Percentiles rank a stretch among this genome's conserved stretches.
Evolutionary conservation across 2,797 vertebrate species (phyloP).

Genomic region (Rhinogobio ventralis): DNA sequence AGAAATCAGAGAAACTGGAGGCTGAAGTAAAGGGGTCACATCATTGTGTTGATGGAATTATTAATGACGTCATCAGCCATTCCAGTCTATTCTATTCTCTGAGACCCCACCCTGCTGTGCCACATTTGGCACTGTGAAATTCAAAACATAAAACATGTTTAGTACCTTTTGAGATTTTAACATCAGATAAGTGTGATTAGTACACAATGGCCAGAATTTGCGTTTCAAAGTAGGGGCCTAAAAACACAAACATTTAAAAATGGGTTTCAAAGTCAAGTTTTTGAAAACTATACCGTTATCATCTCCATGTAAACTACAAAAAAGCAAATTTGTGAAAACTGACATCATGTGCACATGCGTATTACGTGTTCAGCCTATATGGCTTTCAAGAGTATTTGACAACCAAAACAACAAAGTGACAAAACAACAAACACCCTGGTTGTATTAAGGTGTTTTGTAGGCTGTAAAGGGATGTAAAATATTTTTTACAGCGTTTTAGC

Average conservation of each 20-base stretch:
- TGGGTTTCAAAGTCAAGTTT: neutral
- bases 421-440: too few species aligned
- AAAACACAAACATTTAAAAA: neutral
- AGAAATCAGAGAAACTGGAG: neutral
- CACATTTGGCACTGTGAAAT: neutral
- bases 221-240: neutral
- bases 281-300: too few species aligned
- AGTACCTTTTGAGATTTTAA: neutral
- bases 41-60: slow-evolving; percentile 21
- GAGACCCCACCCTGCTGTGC: neutral
- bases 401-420: too few species aligned
- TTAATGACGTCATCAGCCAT: slow-evolving; percentile 13
- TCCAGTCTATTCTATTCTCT: neutral
- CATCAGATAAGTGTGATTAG: neutral
- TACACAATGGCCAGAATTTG: neutral
- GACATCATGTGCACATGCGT: neutral
- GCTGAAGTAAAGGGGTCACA: neutral
- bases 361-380: neutral
- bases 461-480: too few species aligned
- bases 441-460: too few species aligned
- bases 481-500: neutral
- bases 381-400: too few species aligned
- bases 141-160: neutral
- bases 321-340: neutral
- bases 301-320: neutral